Conservation (phyloP, 2,797 vertebrate species). For the Anableps anableps region DNA sequence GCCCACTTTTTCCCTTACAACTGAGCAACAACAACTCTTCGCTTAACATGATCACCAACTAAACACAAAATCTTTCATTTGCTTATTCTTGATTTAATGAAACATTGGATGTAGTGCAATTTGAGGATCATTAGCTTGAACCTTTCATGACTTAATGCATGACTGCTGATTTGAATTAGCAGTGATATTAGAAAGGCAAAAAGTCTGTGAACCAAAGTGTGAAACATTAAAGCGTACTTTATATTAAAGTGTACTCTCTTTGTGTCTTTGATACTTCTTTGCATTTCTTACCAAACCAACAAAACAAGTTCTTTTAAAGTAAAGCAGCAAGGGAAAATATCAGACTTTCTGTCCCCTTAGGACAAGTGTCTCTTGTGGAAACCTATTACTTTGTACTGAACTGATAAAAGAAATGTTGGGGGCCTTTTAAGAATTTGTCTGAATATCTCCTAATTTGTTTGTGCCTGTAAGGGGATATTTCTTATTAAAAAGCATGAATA, state of each 20-base stretch:
- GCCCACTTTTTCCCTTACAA: neutral
- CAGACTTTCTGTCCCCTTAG: constrained; percentile 48
- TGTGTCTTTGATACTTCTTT: constrained; percentile 42
- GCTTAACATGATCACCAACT: neutral
- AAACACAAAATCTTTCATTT: constrained; percentile 7
- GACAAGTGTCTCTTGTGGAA: constrained; percentile 73
- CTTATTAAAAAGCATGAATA: constrained; percentile 76
- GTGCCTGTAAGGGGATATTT: constrained; percentile 64
- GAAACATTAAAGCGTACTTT: constrained; percentile 8
- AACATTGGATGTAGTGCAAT: neutral
- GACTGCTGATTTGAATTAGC: neutral
- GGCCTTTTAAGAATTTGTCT: constrained; percentile 67
- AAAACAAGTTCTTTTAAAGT: constrained; percentile 70
- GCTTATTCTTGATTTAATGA: constrained; percentile 2
- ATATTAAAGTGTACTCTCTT: constrained; percentile 23
- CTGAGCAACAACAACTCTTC: neutral
- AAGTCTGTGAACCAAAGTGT: constrained; percentile 29
- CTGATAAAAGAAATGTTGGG: constrained; percentile 68
- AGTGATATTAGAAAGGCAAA: neutral
- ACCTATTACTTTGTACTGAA: constrained; percentile 66
- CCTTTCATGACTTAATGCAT: neutral
- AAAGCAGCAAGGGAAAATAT: constrained; percentile 42
- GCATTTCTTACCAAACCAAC: constrained; percentile 55
- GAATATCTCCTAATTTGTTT: constrained; percentile 74
- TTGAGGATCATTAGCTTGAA: neutral